Evolutionary conservation across 2,888 invertebrate genomes (phyloP).

Genomic region (Entomobrya multifasciata): DNA sequence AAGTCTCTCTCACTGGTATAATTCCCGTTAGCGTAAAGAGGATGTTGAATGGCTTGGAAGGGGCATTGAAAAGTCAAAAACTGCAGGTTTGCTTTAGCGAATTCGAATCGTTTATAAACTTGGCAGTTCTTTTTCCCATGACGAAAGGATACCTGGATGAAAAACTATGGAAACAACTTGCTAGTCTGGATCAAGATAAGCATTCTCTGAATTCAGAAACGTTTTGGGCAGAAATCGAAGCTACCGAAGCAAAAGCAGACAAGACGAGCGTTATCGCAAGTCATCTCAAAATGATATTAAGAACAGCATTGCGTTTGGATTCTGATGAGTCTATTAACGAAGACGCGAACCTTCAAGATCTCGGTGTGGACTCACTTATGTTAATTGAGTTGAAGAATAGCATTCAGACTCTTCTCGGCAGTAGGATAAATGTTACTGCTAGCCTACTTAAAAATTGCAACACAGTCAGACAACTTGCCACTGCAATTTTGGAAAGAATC

Average conservation of each 20-base stretch:
- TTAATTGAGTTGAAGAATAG: constrained; percentile 49
- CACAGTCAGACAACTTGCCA: constrained; percentile 17
- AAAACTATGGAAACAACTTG: neutral
- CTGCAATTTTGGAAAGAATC: constrained; percentile 1
- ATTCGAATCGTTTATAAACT: neutral
- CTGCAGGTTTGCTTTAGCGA: constrained; percentile 32
- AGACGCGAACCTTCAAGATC: constrained; percentile 22
- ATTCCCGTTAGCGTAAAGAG: constrained; percentile 41
- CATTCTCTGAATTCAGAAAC: neutral
- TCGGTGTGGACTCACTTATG: constrained; percentile 46
- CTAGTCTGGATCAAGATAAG: neutral
- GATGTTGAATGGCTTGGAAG: constrained; percentile 46
- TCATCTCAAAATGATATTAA: constrained; percentile 41
- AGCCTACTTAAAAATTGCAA: constrained; percentile 47
- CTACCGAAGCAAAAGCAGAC: constrained; percentile 8
- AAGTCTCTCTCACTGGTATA: constrained; percentile 43
- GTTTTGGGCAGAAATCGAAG: constrained; percentile 50
- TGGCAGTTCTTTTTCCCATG: neutral
- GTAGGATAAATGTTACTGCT: neutral
- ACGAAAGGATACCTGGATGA: constrained; percentile 53
- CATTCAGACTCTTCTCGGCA: constrained; percentile 29
- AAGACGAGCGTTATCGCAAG: constrained; percentile 17
- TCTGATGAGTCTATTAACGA: constrained; percentile 19
- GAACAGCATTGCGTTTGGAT: neutral
- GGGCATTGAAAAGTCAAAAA: neutral